Base-by-base conservation (phyloP, 2,113 vertebrate species). In the Protomyctophum bolini region DNA sequence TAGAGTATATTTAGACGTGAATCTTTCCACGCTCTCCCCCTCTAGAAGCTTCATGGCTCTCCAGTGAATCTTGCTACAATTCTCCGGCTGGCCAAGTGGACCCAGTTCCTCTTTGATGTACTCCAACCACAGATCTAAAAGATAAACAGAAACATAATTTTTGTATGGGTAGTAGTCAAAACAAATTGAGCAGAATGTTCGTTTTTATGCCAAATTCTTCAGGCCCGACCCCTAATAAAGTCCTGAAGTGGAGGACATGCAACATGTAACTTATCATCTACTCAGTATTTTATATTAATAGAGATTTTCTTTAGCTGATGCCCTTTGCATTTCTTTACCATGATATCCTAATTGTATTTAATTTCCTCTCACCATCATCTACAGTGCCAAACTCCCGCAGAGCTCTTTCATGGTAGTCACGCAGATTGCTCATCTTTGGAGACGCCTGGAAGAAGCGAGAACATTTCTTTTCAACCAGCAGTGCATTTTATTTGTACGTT, bases 361-460 rank as follows among this genome's bases (percentile, higher is more conserved):
- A 72, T 10, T 6, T 60, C 15, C 7, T 74, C 89, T 94, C 88
- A 98, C 98, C 95, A 3, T 94, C 93, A 73, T 95, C 93, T 3
- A 82, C 77, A 64, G 94, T 92, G 75, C 96, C 97, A 58, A 98
- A 99, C 80, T 98, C 98, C 75, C 96, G 92, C 87, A 99, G 91
- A 7, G 94, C 97, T 58, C 96, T 93, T 87, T 99, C 98, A 1
- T 96, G 98, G 86, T 92, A 98, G 58, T 98, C 96, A 83, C 98
- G 93, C 78, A 99, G 85, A 71, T 91, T 79, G 68, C 77, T 87
- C 85, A 98, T 98, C 83, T 92, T 96, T 58, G 94, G 94, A 15
- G 79, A 89, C 72, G 96, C 95, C 97, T 98, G 80, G 11, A 79
- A 69, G 11, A 68, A 65, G 50, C 76, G 50, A 57, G 0, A 50